Conservation (phyloP, 1,140 invertebrate species). For the Heliconius himera region DNA sequence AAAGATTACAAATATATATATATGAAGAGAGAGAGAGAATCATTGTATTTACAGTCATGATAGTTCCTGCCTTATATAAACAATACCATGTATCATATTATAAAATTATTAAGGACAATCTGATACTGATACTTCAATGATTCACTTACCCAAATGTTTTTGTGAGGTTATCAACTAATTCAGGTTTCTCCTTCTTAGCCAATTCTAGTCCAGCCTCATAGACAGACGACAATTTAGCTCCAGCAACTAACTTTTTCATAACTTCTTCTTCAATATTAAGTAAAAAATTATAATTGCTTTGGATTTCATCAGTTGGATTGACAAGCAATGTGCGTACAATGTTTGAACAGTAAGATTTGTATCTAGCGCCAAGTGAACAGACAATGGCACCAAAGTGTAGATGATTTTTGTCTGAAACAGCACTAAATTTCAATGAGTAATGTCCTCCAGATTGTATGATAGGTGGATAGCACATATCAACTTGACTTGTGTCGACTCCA, state of each 20-base stretch:
- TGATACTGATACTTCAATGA: neutral
- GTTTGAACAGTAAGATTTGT: conserved; percentile 99
- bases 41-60: too few relatives aligned
- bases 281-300: conserved; percentile 97
- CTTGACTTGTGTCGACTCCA: conserved; percentile 91
- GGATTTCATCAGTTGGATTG: conserved; percentile 91
- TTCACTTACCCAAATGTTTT: conserved; percentile 91
- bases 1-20: neutral
- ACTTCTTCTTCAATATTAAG: conserved; percentile 96
- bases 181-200: conserved; percentile 94
- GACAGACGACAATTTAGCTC: conserved; percentile 92
- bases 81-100: neutral
- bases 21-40: too few relatives aligned
- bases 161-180: conserved; percentile 94
- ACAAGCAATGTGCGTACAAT: conserved; percentile 98
- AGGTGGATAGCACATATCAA: conserved; percentile 99
- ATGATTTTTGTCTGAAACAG: conserved; percentile 95
- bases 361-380: conserved; percentile 96
- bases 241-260: conserved; percentile 91
- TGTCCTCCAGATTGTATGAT: conserved; percentile 99
- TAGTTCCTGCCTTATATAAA: too few relatives aligned
- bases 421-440: conserved; percentile 98
- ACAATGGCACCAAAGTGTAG: conserved; percentile 98
- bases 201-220: conserved; percentile 92
- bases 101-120: neutral